phyloP scores from a whole-genome alignment of 2,113 vertebrate genomes.

The Capreolus pygargus region DNA sequence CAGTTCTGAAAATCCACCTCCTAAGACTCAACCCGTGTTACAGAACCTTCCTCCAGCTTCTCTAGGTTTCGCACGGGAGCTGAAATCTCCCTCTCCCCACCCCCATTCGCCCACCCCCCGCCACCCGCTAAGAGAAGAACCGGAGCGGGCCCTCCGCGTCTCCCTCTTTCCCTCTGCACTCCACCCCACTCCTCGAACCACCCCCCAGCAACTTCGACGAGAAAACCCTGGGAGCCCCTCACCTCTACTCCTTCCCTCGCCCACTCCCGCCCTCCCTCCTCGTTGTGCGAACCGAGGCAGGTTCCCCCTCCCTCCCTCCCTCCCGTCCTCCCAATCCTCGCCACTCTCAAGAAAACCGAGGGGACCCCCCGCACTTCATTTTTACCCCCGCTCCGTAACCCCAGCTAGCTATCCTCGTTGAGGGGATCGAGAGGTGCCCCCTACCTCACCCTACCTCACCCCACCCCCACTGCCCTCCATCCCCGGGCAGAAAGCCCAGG shows the following conservation, averaged over 20 bases:
- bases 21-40: neutral
- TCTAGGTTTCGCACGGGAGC: neutral
- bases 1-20: slow-evolving; percentile 22
- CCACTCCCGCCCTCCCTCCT: neutral
- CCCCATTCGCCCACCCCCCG: neutral
- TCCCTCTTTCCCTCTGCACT: neutral
- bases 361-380: neutral
- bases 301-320: neutral
- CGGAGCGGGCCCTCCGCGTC: no score
- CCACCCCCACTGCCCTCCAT: slow-evolving; percentile 20
- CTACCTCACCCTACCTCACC: slow-evolving; percentile 8
- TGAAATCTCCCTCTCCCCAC: slow-evolving; percentile 7
- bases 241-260: neutral
- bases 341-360: neutral
- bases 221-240: neutral
- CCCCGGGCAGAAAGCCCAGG: neutral
- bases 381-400: neutral
- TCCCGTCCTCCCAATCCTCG: neutral
- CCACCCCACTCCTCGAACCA: slow-evolving; percentile 9
- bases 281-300: neutral
- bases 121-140: neutral
- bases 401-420: neutral
- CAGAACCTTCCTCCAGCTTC: neutral
- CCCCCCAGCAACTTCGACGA: neutral
- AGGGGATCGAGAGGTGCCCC: neutral